These are phyloP conservation scores for Benitochromis conjunctus DNA, from an alignment of 2,113 vertebrate species.

Conservation along the genomic window DNA sequence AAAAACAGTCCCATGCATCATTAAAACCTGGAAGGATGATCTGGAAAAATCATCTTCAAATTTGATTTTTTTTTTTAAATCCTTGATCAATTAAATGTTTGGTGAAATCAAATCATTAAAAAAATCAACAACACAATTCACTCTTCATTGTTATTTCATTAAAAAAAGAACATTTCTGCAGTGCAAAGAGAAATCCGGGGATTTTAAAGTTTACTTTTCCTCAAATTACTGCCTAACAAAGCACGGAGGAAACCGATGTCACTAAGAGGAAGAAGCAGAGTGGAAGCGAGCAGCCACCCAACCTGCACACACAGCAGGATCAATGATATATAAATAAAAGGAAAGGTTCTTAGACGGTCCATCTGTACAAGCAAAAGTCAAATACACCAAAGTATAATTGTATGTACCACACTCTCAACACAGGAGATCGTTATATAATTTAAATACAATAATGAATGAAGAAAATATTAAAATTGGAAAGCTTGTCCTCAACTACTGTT, in stretches of 20 bases:
- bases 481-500: background rate
- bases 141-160: background rate
- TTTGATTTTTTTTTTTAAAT: background rate
- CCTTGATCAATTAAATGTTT: background rate
- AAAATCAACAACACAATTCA: background rate
- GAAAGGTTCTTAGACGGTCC: background rate
- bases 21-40: background rate
- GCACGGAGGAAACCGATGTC: background rate
- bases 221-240: background rate
- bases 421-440: background rate
- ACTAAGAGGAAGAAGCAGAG: accelerated
- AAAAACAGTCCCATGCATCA: accelerated
- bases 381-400: background rate
- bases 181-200: background rate
- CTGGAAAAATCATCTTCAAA: background rate
- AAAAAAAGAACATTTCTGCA: background rate
- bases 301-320: background rate
- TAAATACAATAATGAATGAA: background rate
- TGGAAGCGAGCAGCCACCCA: accelerated
- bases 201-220: background rate
- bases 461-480: background rate
- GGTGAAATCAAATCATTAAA: background rate
- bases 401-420: background rate
- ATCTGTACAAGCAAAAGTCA: background rate
- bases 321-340: background rate